A percentile compares a stretch with the other conserved stretches of the same genome.
Evolutionary conservation across 2,113 vertebrate species (phyloP).

Genomic region (Mandrillus leucophaeus): DNA sequence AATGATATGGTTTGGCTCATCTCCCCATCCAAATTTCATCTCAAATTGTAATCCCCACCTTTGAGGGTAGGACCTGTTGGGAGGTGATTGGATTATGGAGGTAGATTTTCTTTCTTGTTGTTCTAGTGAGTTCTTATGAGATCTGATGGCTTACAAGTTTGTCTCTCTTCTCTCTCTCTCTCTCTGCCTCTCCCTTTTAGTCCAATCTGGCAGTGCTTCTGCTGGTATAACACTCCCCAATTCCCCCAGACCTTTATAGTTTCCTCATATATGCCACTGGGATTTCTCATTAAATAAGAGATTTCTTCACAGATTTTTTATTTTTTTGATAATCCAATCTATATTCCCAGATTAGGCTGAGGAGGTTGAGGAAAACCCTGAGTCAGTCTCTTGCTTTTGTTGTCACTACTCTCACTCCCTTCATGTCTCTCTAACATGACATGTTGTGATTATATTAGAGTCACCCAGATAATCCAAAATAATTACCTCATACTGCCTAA

Average conservation of each 20-base stretch:
- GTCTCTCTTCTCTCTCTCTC: not conserved
- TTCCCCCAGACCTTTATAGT: not conserved
- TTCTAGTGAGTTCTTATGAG: too few relatives aligned
- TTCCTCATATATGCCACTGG: not conserved
- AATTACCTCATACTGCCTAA: not conserved
- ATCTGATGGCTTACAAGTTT: too few relatives aligned
- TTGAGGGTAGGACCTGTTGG: too few relatives aligned
- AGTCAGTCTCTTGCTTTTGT: not conserved
- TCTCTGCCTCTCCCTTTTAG: not conserved
- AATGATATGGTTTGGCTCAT: too few relatives aligned
- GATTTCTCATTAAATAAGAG: not conserved
- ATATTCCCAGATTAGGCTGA: not conserved
- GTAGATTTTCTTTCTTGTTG: too few relatives aligned
- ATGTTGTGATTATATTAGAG: not conserved
- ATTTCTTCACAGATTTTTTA: too few relatives aligned
- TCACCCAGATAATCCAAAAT: not conserved
- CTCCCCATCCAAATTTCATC: too few relatives aligned
- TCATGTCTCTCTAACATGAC: not conserved
- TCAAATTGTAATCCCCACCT: too few relatives aligned
- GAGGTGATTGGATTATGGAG: too few relatives aligned
- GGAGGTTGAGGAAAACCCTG: not conserved
- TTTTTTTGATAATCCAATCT: not conserved
- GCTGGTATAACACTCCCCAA: too few relatives aligned
- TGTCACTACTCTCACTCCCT: not conserved
- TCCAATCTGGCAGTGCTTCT: not conserved